Conservation (phyloP, 64 coral and sea anemone species). For the Stichodactyla mertensii region DNA sequence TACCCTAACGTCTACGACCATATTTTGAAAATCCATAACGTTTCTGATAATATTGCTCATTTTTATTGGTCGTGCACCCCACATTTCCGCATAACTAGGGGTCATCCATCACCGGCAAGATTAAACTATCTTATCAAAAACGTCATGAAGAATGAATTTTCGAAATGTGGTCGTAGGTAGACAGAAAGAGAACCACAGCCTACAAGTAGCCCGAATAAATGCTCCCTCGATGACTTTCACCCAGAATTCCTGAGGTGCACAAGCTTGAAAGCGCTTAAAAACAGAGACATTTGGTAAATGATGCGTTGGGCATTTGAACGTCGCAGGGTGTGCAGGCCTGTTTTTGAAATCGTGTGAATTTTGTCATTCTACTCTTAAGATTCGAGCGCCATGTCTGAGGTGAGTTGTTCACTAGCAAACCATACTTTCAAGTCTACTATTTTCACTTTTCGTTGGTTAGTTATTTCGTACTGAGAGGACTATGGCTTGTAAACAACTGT, state of each 20-base stretch:
- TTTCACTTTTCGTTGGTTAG: neutral
- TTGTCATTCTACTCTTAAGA: neutral
- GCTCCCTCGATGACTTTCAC: neutral
- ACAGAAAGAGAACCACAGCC: neutral
- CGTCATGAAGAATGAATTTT: too few relatives aligned
- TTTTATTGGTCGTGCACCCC: too few relatives aligned
- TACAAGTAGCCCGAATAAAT: neutral
- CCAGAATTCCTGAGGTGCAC: neutral
- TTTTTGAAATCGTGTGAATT: neutral
- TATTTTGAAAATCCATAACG: too few relatives aligned
- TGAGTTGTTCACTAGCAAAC: neutral
- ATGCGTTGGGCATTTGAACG: neutral
- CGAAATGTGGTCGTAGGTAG: too few relatives aligned
- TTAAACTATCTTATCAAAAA: too few relatives aligned
- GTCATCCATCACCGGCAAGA: too few relatives aligned
- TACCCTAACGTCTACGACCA: too few relatives aligned
- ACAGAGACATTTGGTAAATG: neutral
- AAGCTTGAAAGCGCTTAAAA: neutral
- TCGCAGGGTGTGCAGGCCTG: neutral
- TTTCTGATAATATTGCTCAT: too few relatives aligned
- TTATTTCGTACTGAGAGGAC: neutral
- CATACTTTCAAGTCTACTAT: neutral
- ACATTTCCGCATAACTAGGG: too few relatives aligned
- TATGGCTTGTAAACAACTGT: neutral
- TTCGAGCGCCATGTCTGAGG: neutral